Percentiles rank a stretch among this genome's conserved stretches.
Conservation (phyloP, 2,797 vertebrate species). For the Acanthurus tractus region DNA sequence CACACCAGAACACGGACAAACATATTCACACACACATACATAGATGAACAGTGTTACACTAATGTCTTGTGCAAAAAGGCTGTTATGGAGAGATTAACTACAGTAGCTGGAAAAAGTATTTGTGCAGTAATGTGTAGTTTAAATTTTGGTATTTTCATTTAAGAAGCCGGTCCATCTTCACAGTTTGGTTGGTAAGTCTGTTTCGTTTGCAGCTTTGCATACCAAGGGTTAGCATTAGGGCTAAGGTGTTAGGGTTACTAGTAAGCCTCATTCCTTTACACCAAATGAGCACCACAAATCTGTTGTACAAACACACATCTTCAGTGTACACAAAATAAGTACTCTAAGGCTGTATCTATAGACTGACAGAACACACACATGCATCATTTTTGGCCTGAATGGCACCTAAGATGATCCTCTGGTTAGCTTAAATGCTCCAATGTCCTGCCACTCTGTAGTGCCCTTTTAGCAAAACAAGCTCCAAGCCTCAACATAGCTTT, state of each 20-base stretch:
- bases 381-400: background rate
- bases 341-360: background rate
- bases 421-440: background rate
- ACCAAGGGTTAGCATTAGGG: too few species aligned
- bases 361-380: background rate
- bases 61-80: background rate
- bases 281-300: too few species aligned
- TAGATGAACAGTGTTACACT: background rate
- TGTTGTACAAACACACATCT: background rate
- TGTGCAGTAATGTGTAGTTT: too few species aligned
- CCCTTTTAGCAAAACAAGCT: too few species aligned
- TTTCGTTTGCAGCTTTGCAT: background rate
- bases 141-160: too few species aligned
- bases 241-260: too few species aligned
- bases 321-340: background rate
- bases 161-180: too few species aligned
- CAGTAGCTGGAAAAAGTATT: too few species aligned
- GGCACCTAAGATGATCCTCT: background rate
- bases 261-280: background rate
- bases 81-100: too few species aligned
- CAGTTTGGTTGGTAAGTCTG: too few species aligned
- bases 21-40: background rate
- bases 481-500: background rate
- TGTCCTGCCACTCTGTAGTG: background rate
- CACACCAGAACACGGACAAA: slow-evolving; percentile 15